Percentiles rank a stretch among this genome's conserved stretches.
Conservation (phyloP, 2,888 invertebrate genomes). For the Polymixis flavicincta region DNA sequence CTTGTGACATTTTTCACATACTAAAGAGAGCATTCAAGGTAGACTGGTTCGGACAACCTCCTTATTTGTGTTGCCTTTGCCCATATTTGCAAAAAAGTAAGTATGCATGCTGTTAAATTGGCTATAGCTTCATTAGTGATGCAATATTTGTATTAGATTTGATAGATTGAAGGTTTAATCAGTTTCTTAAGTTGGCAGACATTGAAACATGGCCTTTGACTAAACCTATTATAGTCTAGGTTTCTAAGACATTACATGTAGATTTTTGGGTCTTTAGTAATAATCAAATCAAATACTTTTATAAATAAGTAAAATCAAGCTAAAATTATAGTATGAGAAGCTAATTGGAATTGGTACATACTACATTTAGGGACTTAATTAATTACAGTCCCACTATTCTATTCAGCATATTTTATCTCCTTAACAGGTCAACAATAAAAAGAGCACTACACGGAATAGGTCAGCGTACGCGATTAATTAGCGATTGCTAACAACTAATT, state of each 20-base stretch:
- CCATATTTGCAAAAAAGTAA: conserved; percentile 10
- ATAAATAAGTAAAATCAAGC: neutral
- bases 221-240: neutral
- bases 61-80: conserved; percentile 17
- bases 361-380: neutral
- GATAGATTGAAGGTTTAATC: neutral
- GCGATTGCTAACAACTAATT: conserved; percentile 75
- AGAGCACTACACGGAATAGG: conserved; percentile 54
- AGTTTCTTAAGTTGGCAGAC: neutral
- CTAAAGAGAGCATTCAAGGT: conserved; percentile 48
- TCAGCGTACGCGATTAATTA: conserved; percentile 71
- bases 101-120: conserved; percentile 10
- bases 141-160: conserved; percentile 5
- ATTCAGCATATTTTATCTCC: conserved; percentile 9
- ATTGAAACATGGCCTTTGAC: neutral
- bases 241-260: neutral
- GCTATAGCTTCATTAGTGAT: conserved; percentile 26
- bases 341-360: neutral
- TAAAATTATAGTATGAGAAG: neutral
- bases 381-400: neutral
- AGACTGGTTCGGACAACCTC: conserved; percentile 23
- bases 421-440: conserved; percentile 43
- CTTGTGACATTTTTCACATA: conserved; percentile 48
- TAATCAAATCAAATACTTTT: neutral
- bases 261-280: neutral